Conservation (phyloP, 2,888 invertebrate species). For the Campopleginae sp. region DNA sequence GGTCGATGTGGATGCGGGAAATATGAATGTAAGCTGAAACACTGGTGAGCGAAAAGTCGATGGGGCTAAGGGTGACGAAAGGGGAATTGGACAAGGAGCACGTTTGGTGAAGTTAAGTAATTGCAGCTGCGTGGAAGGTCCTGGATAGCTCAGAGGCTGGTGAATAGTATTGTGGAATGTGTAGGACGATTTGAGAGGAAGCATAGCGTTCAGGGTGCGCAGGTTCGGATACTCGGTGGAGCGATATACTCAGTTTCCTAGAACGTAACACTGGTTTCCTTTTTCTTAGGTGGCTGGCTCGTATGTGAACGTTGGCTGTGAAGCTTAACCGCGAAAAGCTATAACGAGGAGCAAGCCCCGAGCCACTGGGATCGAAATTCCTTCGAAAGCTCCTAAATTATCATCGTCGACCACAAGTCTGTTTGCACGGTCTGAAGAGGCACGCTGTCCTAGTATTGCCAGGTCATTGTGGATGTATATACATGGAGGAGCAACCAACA, state of each 20-base stretch:
- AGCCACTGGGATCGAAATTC: conserved; percentile 71
- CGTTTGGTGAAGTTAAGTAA: conserved; percentile 74
- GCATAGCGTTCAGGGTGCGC: conserved; percentile 42
- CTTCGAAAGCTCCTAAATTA: conserved; percentile 74
- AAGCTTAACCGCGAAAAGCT: conserved; percentile 46
- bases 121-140: conserved; percentile 70
- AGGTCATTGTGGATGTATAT: conserved; percentile 2
- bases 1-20: conserved; percentile 40
- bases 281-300: conserved; percentile 5
- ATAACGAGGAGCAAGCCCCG: conserved; percentile 29
- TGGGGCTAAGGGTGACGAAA: conserved; percentile 17
- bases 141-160: conserved; percentile 24
- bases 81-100: conserved; percentile 59
- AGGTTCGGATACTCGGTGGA: conserved; percentile 31
- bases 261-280: conserved; percentile 31
- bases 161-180: conserved; percentile 71
- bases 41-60: conserved; percentile 30
- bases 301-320: conserved; percentile 4
- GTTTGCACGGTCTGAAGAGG: conserved; percentile 54
- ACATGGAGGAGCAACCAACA: not conserved
- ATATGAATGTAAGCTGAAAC: not conserved
- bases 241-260: conserved; percentile 23
- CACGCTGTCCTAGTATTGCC: conserved; percentile 24
- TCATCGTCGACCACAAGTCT: conserved; percentile 58
- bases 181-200: conserved; percentile 50